Evolutionary conservation across 2,113 vertebrate genomes (phyloP), one percentile per base, ranked within the genome.

Genomic region (Furnarius figulus): DNA sequence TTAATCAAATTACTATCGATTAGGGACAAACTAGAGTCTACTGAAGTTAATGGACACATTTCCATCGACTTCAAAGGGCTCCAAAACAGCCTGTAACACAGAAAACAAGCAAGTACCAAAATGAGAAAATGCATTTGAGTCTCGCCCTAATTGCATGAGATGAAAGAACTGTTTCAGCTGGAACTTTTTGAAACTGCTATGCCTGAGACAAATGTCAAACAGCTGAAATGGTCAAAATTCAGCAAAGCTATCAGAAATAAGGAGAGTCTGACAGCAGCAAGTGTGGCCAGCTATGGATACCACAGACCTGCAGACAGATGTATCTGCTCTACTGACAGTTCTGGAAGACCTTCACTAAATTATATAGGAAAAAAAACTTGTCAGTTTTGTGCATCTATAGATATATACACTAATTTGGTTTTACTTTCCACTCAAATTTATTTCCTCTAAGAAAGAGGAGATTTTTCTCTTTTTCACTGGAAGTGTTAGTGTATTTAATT

Each of bases 1-100:
- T 96, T 96, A 94, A 96, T 91, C 93, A 91, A 97, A 97, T 94
- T 97, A 96, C 90, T 91, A 96, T 93, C 5, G 92, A 96, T 96
- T 96, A 97, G 87, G 67, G 82, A 94, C 93, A 87, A 94, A 95
- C 82, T 37, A 62, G 90, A 93, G 90, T 71, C 85, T 95, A 37
- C 37, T 93, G 91, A 93, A 96, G 92, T 83, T 96, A 95, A 95
- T 84, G 94, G 96, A 93, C 67, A 89, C 80, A 91, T 95, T 95
- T 94, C 95, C 87, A 91, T 91, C 23, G 28, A 95, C 94, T 96
- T 96, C 94, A 94, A 96, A 94, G 93, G 87, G 74, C 93, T 94
- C 78, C 65, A 71, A 68, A 89, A 49, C 58, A 89, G 85, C 62
- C 91, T 47, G 78, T 31, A 79, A 91, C 52, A n/a, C 52, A 2